Conservation (phyloP, 2,888 invertebrate species). For the Metallyticus violacea region DNA sequence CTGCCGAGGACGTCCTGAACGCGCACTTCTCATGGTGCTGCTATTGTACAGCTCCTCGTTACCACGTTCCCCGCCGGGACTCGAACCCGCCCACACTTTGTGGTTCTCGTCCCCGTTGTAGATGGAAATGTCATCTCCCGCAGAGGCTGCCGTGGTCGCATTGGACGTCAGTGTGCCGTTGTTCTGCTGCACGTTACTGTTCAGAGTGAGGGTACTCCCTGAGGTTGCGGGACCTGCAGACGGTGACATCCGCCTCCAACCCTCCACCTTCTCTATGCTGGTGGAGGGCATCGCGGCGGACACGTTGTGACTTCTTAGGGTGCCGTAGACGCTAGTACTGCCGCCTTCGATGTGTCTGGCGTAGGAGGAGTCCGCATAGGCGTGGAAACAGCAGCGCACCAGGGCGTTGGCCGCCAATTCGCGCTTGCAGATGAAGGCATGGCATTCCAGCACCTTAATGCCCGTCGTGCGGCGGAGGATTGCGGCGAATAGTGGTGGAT, state of each 20-base stretch:
- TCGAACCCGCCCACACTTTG: conserved; percentile 86
- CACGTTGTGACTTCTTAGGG: conserved; percentile 47
- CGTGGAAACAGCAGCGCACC: conserved; percentile 95
- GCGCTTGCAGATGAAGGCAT: conserved; percentile 95
- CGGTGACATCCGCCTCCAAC: conserved; percentile 51
- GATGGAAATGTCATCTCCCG: conserved; percentile 69
- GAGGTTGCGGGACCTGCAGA: conserved; percentile 44
- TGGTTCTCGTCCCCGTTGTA: conserved; percentile 92
- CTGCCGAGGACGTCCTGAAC: conserved; percentile 70
- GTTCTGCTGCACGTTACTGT: conserved; percentile 51
- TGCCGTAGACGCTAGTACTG: conserved; percentile 46
- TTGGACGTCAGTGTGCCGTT: conserved; percentile 48
- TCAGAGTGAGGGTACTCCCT: conserved; percentile 60
- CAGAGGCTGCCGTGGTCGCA: conserved; percentile 41
- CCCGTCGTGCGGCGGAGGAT: conserved; percentile 93
- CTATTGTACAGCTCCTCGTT: conserved; percentile 71
- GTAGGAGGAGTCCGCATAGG: conserved; percentile 94
- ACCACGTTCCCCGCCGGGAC: conserved; percentile 48
- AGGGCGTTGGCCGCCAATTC: conserved; percentile 97
- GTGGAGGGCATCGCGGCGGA: conserved; percentile 41
- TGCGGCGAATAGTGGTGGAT: conserved; percentile 95
- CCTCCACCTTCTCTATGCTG: conserved; percentile 51
- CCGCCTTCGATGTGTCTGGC: conserved; percentile 58
- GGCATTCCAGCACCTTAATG: conserved; percentile 97
- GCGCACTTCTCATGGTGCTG: conserved; percentile 51